Evolutionary conservation across 2,888 invertebrate species (phyloP), one percentile per base, ranked within the genome.

Genomic region (Nineta flava): DNA sequence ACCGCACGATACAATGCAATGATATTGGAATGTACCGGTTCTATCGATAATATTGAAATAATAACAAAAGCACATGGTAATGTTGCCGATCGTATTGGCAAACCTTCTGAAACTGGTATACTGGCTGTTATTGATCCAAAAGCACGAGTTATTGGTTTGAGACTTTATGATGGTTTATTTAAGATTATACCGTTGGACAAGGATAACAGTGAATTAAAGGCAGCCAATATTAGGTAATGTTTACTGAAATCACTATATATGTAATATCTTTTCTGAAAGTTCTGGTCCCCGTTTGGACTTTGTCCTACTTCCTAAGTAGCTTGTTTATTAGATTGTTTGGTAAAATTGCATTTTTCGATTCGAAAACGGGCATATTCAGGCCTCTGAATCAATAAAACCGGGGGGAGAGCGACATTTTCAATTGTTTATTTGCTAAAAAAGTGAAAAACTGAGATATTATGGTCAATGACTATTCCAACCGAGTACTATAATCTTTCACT

Each of bases 121-220:
- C 80, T 96, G 56, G 94, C 92, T 1, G 87, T 95, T 0, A 91
- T 99, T 54, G 97, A 99, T 71, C 95, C 95, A 1, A 87, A 91
- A 65, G 90, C 93, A 9, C 76, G 95, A 57, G 87, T 96, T 2
- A 96, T 99, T 60, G 97, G 95, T 7, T 75, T 99, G 55, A 76
- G 96, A 53, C 71, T 97, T 1, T 99, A 97, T 65, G 96, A 96
- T 72, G 97, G 97, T 2, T 72, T 96, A 10, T 88, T 99, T 61
- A 99, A 99, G 68, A 91, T 99, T 53, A 95, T 99, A 60, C 95
- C 96, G 0, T 71, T 97, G 55, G 94, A 96, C 60, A 87, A 87
- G 61, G 93, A 94, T 59, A 92, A 90, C 56, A 85, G 81, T 53
- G 96, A 97, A 68, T 69, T 97, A 21, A 94, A 92, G 68, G 94